phyloP scores from a whole-genome alignment of 1,140 invertebrate species.

The Aphelinus atriplicis region DNA sequence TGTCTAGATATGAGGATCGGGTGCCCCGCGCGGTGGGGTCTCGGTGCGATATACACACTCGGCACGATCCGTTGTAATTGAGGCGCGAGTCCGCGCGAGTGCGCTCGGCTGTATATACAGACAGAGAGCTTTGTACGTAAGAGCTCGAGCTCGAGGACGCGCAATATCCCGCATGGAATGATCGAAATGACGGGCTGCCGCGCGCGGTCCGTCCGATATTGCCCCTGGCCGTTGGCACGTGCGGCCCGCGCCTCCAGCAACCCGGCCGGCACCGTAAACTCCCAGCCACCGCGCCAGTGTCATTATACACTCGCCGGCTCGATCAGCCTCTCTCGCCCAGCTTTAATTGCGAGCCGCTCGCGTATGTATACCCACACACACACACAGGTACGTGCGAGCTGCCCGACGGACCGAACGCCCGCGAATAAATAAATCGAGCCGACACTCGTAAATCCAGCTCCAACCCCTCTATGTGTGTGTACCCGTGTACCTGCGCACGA shows the following conservation, averaged over 20 bases:
- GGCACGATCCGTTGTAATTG: slow-evolving; percentile 63
- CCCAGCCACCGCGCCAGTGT: not conserved
- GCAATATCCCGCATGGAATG: slow-evolving; percentile 51
- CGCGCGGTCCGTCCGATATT: too few species aligned
- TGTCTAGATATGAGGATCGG: too few species aligned
- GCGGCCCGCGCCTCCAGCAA: slow-evolving; percentile 36
- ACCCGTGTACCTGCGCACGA: too few species aligned
- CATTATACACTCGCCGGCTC: slow-evolving; percentile 12
- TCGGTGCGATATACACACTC: slow-evolving; percentile 30
- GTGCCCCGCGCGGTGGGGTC: not conserved
- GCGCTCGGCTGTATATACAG: too few species aligned
- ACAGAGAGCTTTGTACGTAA: too few species aligned
- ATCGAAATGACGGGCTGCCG: slow-evolving; percentile 60
- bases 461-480: too few species aligned
- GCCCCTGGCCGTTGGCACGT: slow-evolving; percentile 54
- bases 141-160: too few species aligned
- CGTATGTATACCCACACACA: not conserved
- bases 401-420: not conserved
- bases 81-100: slow-evolving; percentile 38
- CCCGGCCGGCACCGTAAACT: not conserved
- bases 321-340: not conserved
- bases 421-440: slow-evolving; percentile 33
- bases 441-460: slow-evolving; percentile 10
- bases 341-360: not conserved
- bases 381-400: not conserved